Conservation (phyloP, 2,797 vertebrate species). For the Acanthis flammea region DNA sequence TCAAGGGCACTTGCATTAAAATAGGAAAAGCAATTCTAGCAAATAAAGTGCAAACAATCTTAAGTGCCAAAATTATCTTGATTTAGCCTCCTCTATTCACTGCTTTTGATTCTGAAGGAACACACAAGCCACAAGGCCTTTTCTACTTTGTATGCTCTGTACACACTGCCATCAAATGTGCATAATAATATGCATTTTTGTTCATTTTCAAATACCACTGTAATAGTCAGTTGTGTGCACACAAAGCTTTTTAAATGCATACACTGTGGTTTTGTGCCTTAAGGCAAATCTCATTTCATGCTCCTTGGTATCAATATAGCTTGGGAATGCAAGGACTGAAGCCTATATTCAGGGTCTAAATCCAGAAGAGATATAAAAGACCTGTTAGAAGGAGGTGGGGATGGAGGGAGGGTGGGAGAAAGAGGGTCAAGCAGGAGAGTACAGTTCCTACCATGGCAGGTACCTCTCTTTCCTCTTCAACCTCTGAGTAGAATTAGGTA, state of each 20-base stretch:
- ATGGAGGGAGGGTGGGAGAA: neutral
- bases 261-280: neutral
- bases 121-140: neutral
- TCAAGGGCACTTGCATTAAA: neutral
- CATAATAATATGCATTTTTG: constrained; percentile 1
- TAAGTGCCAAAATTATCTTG: neutral
- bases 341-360: neutral
- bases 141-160: neutral
- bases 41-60: neutral
- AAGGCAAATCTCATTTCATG: constrained; percentile 5
- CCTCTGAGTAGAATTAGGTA: neutral
- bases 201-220: constrained; percentile 25
- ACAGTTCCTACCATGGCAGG: neutral
- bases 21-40: neutral
- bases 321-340: constrained; percentile 1
- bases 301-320: neutral
- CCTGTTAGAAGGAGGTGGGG: neutral
- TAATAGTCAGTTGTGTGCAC: constrained; percentile 1
- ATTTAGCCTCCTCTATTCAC: neutral
- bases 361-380: neutral
- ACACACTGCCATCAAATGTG: neutral
- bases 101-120: neutral
- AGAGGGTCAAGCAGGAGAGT: neutral
- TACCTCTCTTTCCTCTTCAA: neutral
- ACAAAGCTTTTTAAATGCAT: constrained; percentile 21